phyloP scores from a whole-genome alignment of 2,113 vertebrate genomes.

The Pelusios castaneus region DNA sequence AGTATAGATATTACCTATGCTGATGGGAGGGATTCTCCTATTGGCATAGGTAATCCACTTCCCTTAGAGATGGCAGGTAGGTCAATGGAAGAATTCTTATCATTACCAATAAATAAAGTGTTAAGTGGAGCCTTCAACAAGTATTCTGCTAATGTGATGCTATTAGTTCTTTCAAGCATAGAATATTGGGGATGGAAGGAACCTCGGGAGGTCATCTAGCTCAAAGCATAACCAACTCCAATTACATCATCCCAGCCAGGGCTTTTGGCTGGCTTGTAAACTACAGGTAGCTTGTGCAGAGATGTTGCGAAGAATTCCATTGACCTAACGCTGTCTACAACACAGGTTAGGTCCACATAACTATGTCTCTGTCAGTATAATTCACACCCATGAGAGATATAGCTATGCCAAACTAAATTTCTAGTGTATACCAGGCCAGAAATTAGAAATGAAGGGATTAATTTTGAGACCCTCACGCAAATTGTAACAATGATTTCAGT shows the following conservation, averaged over 20 bases:
- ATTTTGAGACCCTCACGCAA: neutral
- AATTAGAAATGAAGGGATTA: neutral
- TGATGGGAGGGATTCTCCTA: neutral
- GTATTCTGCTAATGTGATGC: neutral
- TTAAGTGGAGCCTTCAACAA: neutral
- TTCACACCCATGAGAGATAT: neutral
- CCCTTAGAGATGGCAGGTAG: neutral
- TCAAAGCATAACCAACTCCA: too few relatives aligned
- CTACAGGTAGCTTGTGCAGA: too few relatives aligned
- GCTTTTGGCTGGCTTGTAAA: too few relatives aligned
- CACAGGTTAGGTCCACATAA: neutral
- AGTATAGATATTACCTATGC: neutral
- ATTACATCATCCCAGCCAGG: too few relatives aligned
- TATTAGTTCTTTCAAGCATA: neutral
- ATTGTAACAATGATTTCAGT: neutral
- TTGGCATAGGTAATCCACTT: neutral
- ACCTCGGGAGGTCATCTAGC: too few relatives aligned
- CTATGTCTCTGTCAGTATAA: neutral
- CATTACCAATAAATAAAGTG: neutral
- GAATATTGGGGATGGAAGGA: neutral
- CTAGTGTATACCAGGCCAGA: neutral
- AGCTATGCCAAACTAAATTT: neutral
- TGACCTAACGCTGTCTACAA: neutral
- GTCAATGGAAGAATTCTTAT: neutral
- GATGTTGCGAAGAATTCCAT: neutral